Conservation (phyloP, 2,888 invertebrate species). For the Clusia tigrina region DNA sequence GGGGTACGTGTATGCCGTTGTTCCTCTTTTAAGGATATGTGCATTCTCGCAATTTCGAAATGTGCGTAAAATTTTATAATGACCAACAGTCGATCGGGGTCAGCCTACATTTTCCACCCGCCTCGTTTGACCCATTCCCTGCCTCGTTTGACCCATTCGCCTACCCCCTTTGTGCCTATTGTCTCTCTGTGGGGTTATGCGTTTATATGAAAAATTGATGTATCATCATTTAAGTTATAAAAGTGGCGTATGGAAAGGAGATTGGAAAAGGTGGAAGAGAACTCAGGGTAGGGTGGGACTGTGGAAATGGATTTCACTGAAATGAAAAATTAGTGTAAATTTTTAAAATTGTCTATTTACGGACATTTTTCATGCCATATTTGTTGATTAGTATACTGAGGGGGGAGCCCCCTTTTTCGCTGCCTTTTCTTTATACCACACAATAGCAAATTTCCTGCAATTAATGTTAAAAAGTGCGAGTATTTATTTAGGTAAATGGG, state of each 20-base stretch:
- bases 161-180: background rate
- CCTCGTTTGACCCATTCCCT: background rate
- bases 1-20: too few species aligned
- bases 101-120: background rate
- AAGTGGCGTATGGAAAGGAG: background rate
- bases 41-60: too few species aligned
- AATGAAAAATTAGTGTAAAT: conserved; percentile 2
- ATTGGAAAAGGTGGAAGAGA: background rate
- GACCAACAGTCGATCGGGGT: conserved; percentile 1
- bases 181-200: background rate
- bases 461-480: background rate
- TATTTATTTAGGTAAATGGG: conserved; percentile 2
- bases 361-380: background rate
- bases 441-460: background rate
- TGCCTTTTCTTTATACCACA: background rate
- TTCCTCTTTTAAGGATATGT: too few species aligned
- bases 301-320: conserved; percentile 8
- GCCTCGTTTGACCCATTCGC: background rate
- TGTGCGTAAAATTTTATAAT: background rate
- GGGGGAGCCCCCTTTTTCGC: background rate
- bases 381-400: background rate
- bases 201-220: conserved; percentile 3
- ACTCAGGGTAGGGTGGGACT: background rate
- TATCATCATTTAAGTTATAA: conserved; percentile 2
- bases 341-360: background rate